Percentiles rank a stretch among this genome's conserved stretches.
Conservation (phyloP, 2,797 vertebrate species). For the Diceros bicornis region DNA sequence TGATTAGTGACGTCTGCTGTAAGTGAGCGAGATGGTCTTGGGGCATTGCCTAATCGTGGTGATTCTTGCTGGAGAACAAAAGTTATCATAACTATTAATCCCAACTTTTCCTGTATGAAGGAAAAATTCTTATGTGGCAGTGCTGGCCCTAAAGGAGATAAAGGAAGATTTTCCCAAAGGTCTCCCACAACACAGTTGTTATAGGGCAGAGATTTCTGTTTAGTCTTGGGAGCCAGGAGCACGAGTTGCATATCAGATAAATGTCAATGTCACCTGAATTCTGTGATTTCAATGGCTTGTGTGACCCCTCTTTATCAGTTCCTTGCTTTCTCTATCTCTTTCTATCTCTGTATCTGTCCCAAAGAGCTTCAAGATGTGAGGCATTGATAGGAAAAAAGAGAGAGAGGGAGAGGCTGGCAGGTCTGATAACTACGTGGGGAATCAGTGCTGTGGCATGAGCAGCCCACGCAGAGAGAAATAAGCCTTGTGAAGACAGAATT, state of each 20-base stretch:
- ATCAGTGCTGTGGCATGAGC: not conserved
- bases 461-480: not conserved
- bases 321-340: not conserved
- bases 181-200: not conserved
- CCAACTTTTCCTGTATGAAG: not conserved
- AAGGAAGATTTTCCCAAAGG: not conserved
- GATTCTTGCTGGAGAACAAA: not conserved
- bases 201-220: not conserved
- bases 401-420: too few relatives aligned
- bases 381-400: not conserved
- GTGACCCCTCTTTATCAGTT: not conserved
- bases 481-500: not conserved
- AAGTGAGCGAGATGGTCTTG: not conserved
- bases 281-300: not conserved
- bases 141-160: not conserved
- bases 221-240: not conserved
- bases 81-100: not conserved
- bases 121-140: not conserved
- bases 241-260: conserved; percentile 5
- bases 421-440: accelerated
- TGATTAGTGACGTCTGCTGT: not conserved
- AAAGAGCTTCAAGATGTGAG: conserved; percentile 42
- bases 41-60: not conserved
- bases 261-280: not conserved
- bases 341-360: not conserved